Base-by-base conservation (phyloP, 2,888 invertebrate species). In the Ochlodes sylvanus region DNA sequence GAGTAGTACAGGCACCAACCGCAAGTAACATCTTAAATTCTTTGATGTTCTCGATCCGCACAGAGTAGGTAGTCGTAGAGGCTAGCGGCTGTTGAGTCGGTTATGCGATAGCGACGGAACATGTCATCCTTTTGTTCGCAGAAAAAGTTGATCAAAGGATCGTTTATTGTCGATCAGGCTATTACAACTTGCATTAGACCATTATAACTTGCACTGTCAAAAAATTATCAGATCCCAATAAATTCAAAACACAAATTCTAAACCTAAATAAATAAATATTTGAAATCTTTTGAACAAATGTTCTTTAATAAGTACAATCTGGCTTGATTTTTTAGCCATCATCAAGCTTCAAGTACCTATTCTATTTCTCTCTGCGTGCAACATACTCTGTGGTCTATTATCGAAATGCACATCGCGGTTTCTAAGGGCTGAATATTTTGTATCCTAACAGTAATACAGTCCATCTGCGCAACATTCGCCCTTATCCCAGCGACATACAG, bases 351-450 rank as follows among this genome's bases (percentile, higher is more conserved):
- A 27, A 27, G 27, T 5, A 27, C 5, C 27, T 54, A 60, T 12
- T n/a, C n/a, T 27, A 27, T 32, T 19, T 57, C 71, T 81, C 80
- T 82, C 70, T 70, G 6, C n/a, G 19, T 7, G 5, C 12, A 44
- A 63, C 41, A 58, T 86, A 81, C 83, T 77, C 89, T 88, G 76
- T 75, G 72, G 72, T 74, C 82, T 89, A 89, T 90, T 90, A 90
- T 90, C 89, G 88, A 88, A 90, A 88, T 90, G 90, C 89, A 88
- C 89, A 90, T 88, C 89, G 87, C 81, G 87, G 89, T 88, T 88
- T 82, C 86, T 88, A 89, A 90, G 90, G 90, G 90, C 89, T 89
- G 89, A 88, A 86, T 86, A 87, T 89, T 88, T 84, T 78, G 77
- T 70, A 75, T 69, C 72, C 65, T 72, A 76, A 77, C 72, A 57